A percentile compares a stretch with the other conserved stretches of the same genome.
Evolutionary conservation across 2,113 vertebrate species (phyloP).

Genomic region (Daubentonia madagascariensis): DNA sequence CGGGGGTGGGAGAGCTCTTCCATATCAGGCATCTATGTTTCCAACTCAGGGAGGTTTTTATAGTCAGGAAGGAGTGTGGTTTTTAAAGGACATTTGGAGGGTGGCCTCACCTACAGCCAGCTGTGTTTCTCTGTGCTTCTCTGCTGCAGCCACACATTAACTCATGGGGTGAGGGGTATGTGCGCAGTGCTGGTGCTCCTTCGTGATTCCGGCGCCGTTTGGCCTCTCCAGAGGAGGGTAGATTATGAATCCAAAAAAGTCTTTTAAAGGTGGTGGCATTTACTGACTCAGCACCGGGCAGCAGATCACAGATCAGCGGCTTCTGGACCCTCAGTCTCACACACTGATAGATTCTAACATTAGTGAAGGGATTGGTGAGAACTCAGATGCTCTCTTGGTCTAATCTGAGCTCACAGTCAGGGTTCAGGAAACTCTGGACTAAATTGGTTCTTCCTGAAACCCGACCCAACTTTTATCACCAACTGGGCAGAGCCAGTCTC

Average conservation of each 20-base stretch:
- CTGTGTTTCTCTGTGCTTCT: neutral
- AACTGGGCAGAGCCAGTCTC: neutral
- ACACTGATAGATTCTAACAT: rapidly evolving
- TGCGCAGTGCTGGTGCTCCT: rapidly evolving
- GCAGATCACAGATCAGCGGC: neutral
- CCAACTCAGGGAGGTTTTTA: neutral
- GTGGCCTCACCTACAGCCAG: rapidly evolving
- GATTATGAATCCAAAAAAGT: neutral
- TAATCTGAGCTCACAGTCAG: neutral
- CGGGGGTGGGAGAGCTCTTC: neutral
- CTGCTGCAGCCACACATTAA: neutral
- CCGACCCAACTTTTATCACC: neutral
- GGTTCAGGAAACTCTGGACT: neutral
- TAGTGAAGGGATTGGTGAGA: rapidly evolving
- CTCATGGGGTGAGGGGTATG: too few relatives aligned
- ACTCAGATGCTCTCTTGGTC: neutral
- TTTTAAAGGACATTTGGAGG: neutral
- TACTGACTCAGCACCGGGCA: too few relatives aligned
- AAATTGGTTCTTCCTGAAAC: neutral
- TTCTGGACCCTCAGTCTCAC: neutral
- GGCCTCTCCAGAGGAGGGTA: neutral
- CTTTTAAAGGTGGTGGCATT: neutral
- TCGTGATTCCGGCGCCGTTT: neutral
- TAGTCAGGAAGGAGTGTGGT: too few relatives aligned
- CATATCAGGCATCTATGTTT: neutral